Evolutionary conservation across 2,113 vertebrate genomes (phyloP), one percentile per base, ranked within the genome.

Genomic region (Lonchura striata): DNA sequence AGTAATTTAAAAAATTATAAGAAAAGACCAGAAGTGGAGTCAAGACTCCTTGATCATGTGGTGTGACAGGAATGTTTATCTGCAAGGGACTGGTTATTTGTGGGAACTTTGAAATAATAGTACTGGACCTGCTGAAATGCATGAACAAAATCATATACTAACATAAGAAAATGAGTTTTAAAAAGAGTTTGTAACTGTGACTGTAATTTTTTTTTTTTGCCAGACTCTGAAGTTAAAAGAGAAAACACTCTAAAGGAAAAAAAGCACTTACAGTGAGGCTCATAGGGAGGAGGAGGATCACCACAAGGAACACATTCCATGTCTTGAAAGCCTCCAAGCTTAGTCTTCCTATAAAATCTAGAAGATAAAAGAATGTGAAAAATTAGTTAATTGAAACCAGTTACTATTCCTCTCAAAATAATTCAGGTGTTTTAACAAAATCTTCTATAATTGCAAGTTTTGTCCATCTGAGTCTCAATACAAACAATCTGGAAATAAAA

Each of bases 291-390:
- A 17, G 99, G 99, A 25, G 98, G 99, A 91, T 99, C 98, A 76
- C 99, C 99, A 93, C 99, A 99, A 46, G 98, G 99, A 93, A 99
- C 98, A 82, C 99, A 99, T 95, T 99, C 99, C 99, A 99, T 99
- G 94, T 99, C 99, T 92, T 99, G 99, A 97, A 99, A 99, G 71
- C 99, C 99, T 83, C 99, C 99, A 82, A 99, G 97, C 91, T 99
- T 99, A 6, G 99, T 99, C 97, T 99, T 99, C 96, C 99, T 98
- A 88, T 99, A 99, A 97, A 98, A 99, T 64, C 99, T 99, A 97
- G 71, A 94, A 97, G 88, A 95, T 7, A 91, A 88, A 87, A 33
- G 24, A 90, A 81, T 22, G 13, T 52, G 57, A 72, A 85, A 66
- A 85, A 50, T 52, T 5, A 65, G 16, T 83, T 72, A 72, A 83